These are phyloP conservation scores for Rhabdornis inornatus DNA, from an alignment of 2,113 vertebrate species.

Conservation along the genomic window DNA sequence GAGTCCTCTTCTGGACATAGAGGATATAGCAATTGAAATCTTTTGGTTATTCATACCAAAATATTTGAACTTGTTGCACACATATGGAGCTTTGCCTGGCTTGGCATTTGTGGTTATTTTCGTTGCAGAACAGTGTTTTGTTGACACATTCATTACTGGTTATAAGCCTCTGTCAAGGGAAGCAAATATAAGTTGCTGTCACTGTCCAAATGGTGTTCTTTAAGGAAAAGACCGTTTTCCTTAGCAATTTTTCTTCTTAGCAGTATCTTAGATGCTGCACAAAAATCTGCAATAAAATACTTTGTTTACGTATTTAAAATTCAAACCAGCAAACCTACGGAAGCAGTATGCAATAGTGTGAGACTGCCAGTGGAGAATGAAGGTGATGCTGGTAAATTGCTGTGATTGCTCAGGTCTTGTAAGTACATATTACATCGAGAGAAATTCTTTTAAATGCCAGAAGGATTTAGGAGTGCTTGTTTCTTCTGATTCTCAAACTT, in stretches of 20 bases:
- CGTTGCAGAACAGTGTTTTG: not conserved
- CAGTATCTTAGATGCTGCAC: not conserved
- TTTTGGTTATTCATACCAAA: not conserved
- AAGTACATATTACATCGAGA: not conserved
- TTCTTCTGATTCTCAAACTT: not conserved
- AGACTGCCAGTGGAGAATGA: not conserved
- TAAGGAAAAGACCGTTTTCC: not conserved
- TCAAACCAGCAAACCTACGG: not conserved
- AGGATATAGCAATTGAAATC: slow-evolving; percentile 17
- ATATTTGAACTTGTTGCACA: not conserved
- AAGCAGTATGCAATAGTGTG: not conserved
- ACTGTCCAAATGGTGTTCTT: not conserved
- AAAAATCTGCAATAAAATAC: not conserved
- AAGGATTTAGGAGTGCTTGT: not conserved
- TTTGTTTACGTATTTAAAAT: not conserved
- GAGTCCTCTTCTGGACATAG: slow-evolving; percentile 57
- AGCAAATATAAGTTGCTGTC: not conserved
- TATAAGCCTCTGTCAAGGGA: not conserved
- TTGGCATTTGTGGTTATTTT: not conserved
- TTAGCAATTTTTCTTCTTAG: not conserved
- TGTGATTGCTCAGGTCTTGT: not conserved
- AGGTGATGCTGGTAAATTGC: not conserved
- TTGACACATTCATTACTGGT: not conserved
- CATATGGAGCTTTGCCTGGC: not conserved
- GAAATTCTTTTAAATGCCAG: not conserved